Percentiles rank a stretch among this genome's conserved stretches.
Evolutionary conservation across 2,888 invertebrate species (phyloP).

Genomic region (Tetanocera ferruginea): DNA sequence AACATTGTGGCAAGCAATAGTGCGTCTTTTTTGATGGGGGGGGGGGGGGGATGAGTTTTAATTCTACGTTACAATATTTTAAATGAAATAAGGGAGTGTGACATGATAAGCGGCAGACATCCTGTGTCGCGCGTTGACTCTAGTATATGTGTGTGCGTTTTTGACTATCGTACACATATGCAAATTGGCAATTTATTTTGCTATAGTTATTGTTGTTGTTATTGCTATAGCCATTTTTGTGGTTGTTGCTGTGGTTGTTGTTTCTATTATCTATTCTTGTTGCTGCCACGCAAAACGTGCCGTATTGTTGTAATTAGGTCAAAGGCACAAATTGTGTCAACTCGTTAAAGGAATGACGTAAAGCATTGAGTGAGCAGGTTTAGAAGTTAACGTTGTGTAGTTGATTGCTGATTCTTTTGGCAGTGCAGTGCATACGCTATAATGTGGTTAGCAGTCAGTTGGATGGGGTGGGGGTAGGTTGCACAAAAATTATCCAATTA

Average conservation of each 20-base stretch:
- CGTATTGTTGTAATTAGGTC: slow-evolving; percentile 25
- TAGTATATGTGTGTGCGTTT: background rate
- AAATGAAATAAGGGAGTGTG: slow-evolving; percentile 4
- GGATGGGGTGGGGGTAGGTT: background rate
- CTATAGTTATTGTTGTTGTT: background rate
- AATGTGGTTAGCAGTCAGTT: background rate
- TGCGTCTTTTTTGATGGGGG: no score
- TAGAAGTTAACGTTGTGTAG: background rate
- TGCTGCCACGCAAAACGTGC: slow-evolving; percentile 7
- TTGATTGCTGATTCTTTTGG: background rate
- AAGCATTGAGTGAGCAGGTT: background rate
- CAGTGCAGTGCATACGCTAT: background rate
- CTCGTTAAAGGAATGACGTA: slow-evolving; percentile 23
- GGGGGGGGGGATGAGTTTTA: no score
- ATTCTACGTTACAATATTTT: no score
- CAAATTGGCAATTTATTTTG: slow-evolving; percentile 27
- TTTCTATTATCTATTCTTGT: background rate
- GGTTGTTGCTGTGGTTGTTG: background rate
- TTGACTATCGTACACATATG: background rate
- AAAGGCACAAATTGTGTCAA: slow-evolving; percentile 20
- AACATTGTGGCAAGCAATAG: no score
- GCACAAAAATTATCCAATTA: background rate
- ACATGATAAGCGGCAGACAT: background rate
- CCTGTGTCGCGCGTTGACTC: background rate
- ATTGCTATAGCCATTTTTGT: background rate